phyloP scores from a whole-genome alignment of 2,888 invertebrate genomes.

The Nemurella pictetii region DNA sequence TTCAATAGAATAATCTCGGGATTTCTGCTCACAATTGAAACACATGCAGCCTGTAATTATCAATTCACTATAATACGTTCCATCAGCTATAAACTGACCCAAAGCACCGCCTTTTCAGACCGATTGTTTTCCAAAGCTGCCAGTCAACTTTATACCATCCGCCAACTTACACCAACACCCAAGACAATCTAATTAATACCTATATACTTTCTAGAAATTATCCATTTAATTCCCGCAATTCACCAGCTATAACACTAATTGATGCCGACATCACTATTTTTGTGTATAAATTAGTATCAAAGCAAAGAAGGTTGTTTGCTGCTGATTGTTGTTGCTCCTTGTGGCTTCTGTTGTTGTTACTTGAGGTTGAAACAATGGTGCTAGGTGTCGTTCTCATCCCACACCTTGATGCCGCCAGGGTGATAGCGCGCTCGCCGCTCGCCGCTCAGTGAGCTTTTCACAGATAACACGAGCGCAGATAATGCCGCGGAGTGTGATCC shows the following conservation, averaged over 20 bases:
- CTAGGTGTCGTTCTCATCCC: conserved; percentile 24
- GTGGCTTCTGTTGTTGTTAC: not conserved
- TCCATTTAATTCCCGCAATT: not conserved
- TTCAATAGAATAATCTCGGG: not conserved
- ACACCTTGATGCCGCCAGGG: conserved; percentile 11
- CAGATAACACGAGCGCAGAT: not conserved
- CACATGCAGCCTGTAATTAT: not conserved
- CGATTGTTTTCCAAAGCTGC: not conserved
- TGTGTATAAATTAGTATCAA: not conserved
- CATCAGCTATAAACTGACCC: not conserved
- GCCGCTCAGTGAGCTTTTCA: not conserved
- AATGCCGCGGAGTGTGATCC: not conserved
- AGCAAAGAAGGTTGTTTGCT: not conserved
- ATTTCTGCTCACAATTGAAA: not conserved
- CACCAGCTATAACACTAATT: not conserved
- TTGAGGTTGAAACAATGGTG: conserved; percentile 20
- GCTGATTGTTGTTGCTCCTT: not conserved
- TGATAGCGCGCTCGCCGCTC: not conserved
- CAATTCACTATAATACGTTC: not conserved
- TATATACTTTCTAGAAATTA: conserved; percentile 18
- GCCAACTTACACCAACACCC: not conserved
- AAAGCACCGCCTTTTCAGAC: not conserved
- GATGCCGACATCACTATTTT: conserved; percentile 6
- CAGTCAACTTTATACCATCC: not conserved
- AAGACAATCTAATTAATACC: conserved; percentile 2